Evolutionary conservation across 2,888 invertebrate species (phyloP).

Genomic region (Chironomus riparius): DNA sequence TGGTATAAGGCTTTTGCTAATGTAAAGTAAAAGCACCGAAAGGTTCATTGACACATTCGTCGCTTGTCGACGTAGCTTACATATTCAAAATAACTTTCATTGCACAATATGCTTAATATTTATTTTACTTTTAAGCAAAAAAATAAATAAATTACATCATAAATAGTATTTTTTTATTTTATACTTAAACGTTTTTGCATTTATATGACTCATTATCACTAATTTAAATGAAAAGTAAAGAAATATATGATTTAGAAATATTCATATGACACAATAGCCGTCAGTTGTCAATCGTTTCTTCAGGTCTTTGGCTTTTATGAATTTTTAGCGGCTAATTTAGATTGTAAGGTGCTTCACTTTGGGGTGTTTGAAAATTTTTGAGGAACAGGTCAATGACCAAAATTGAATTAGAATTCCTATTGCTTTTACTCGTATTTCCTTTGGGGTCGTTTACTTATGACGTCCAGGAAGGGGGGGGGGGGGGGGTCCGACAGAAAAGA

Average conservation of each 20-base stretch:
- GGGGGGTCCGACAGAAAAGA: too few relatives aligned
- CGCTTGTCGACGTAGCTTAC: not conserved
- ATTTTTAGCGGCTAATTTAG: too few relatives aligned
- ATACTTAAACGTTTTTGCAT: not conserved
- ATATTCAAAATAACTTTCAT: not conserved
- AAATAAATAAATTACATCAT: not conserved
- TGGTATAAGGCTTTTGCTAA: not conserved
- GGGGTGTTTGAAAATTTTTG: too few relatives aligned
- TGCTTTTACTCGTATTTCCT: too few relatives aligned
- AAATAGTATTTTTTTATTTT: not conserved
- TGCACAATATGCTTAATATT: not conserved
- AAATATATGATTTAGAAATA: not conserved
- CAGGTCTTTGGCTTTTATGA: too few relatives aligned
- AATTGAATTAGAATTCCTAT: too few relatives aligned
- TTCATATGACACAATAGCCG: not conserved
- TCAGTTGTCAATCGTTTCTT: too few relatives aligned
- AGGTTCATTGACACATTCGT: not conserved
- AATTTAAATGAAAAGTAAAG: not conserved
- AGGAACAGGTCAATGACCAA: too few relatives aligned
- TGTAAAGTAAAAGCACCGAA: not conserved
- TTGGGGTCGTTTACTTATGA: too few relatives aligned
- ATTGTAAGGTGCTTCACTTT: too few relatives aligned
- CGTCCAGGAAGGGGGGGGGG: too few relatives aligned
- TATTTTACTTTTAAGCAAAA: not conserved
- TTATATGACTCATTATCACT: not conserved